Percentiles rank a stretch among this genome's conserved stretches.
Conservation (phyloP, 2,797 vertebrate species). For the Euthynnus affinis region DNA sequence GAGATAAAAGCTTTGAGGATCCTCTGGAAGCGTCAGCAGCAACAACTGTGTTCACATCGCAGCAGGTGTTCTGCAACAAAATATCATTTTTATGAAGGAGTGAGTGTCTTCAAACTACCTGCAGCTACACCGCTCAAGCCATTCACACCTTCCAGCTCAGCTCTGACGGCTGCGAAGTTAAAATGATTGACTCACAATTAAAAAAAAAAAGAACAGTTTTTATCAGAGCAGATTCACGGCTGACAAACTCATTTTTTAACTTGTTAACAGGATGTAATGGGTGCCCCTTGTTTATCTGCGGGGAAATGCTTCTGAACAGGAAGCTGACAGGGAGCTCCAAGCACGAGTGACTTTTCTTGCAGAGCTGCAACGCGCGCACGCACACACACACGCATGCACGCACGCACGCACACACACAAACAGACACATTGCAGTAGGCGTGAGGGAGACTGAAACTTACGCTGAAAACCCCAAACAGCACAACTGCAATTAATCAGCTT, state of each 20-base stretch:
- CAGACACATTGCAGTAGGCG: constrained; percentile 23
- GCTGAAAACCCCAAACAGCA: constrained; percentile 59
- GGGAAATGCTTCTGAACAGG: constrained; percentile 70
- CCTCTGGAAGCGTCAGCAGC: neutral
- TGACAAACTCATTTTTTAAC: neutral
- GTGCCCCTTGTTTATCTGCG: constrained; percentile 36
- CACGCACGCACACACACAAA: constrained; percentile 40
- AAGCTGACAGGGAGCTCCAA: constrained; percentile 74
- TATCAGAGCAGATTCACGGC: neutral
- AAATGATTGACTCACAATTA: neutral
- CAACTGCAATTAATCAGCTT: constrained; percentile 47
- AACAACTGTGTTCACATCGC: neutral
- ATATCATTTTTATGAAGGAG: neutral
- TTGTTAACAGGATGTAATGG: constrained; percentile 39
- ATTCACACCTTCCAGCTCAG: neutral
- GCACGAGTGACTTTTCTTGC: constrained; percentile 66
- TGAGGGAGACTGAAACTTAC: constrained; percentile 58
- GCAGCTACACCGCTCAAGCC: neutral
- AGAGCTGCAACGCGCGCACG: constrained; percentile 56
- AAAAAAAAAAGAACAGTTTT: no score
- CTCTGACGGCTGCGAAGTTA: neutral
- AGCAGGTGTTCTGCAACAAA: no score
- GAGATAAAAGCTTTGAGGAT: neutral
- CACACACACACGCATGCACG: constrained; percentile 47
- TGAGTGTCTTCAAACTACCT: neutral